Conservation (phyloP, 2,113 vertebrate genomes). For the Xiphophorus hellerii region DNA sequence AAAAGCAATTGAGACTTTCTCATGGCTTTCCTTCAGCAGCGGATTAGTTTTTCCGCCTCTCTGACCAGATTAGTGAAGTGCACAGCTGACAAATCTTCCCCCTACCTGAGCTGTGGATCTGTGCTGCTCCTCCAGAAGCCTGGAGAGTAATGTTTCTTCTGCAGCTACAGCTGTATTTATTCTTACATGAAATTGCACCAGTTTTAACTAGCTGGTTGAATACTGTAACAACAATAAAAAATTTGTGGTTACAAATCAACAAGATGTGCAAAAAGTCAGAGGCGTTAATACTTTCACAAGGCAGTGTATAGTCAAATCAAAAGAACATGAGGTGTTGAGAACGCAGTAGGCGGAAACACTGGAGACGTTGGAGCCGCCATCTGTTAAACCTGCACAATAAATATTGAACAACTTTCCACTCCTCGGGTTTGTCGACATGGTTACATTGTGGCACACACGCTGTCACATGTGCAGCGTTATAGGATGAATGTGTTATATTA, state of each 20-base stretch:
- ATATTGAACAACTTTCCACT: neutral
- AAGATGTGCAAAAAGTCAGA: neutral
- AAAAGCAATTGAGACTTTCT: neutral
- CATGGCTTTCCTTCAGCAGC: neutral
- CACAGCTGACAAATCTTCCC: neutral
- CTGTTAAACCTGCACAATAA: neutral
- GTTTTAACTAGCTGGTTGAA: neutral
- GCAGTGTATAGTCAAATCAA: neutral
- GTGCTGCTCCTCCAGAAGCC: neutral
- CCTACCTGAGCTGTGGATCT: neutral
- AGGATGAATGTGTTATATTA: conserved; percentile 23
- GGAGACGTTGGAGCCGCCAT: neutral
- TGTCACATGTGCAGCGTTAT: neutral
- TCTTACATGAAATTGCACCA: neutral
- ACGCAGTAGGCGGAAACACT: neutral
- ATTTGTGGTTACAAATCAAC: neutral
- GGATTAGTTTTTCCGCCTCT: neutral
- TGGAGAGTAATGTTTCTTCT: neutral
- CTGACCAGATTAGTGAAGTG: neutral
- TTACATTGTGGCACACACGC: neutral
- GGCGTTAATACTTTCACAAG: neutral
- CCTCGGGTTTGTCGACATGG: neutral
- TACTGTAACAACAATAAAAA: neutral
- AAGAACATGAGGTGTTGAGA: neutral
- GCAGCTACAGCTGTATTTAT: neutral